A percentile compares a stretch with the other conserved stretches of the same genome.
These are phyloP conservation scores for Scolopax mira DNA, from an alignment of 2,113 vertebrate species.

Conservation along the genomic window DNA sequence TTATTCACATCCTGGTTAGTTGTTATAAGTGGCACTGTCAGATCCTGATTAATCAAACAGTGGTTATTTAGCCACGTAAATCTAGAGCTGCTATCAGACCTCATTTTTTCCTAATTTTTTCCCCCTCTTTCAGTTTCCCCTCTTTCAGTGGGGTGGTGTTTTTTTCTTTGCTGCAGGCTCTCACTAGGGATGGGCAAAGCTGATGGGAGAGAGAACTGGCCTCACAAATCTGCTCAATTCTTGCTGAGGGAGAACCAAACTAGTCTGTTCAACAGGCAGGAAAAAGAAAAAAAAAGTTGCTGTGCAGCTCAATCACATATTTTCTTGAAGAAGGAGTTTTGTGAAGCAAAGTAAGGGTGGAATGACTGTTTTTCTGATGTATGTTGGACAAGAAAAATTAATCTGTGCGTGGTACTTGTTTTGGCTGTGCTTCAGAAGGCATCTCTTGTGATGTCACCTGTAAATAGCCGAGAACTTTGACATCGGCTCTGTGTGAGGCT, in stretches of 20 bases:
- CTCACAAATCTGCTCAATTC: background rate
- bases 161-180: background rate
- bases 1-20: background rate
- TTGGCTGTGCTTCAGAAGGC: slow-evolving; percentile 34
- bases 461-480: slow-evolving; percentile 81
- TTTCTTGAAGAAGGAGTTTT: background rate
- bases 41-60: background rate
- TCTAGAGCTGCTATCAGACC: background rate
- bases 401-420: slow-evolving; percentile 29
- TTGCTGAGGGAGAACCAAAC: background rate
- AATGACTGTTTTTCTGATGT: slow-evolving; percentile 28
- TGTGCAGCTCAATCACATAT: background rate
- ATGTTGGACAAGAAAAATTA: slow-evolving; percentile 58
- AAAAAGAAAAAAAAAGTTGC: background rate
- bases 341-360: background rate
- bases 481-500: slow-evolving; percentile 79
- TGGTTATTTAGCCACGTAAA: background rate
- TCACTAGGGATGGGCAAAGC: background rate
- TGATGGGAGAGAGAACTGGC: background rate
- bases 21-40: background rate
- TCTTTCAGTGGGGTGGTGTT: too few relatives aligned
- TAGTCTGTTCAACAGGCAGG: background rate
- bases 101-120: background rate
- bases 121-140: background rate
- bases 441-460: slow-evolving; percentile 84